Evolutionary conservation across 2,888 invertebrate genomes (phyloP).

Genomic region (Orchesella flavescens): DNA sequence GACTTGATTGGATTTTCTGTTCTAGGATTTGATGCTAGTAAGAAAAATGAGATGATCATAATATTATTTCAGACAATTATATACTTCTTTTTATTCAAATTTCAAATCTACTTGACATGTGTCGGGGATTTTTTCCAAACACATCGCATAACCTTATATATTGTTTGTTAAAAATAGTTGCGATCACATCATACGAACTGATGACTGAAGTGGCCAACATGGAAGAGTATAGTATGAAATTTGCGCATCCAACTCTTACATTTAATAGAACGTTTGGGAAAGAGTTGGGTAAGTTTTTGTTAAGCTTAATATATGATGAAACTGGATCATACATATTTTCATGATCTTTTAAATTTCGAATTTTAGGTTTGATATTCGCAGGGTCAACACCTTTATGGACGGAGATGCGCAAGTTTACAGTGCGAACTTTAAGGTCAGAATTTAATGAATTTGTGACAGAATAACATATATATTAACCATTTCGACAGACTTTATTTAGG

Average conservation of each 20-base stretch:
- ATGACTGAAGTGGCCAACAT: slow-evolving; percentile 54
- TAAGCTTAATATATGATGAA: no score
- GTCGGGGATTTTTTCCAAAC: no score
- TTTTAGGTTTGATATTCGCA: slow-evolving; percentile 43
- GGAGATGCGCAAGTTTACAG: slow-evolving; percentile 65
- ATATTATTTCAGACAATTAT: no score
- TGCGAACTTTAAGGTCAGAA: slow-evolving; percentile 44
- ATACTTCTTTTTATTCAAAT: no score
- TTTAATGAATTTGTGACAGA: background rate
- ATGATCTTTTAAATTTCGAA: background rate
- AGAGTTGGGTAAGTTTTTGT: slow-evolving; percentile 66
- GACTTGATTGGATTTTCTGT: slow-evolving; percentile 15
- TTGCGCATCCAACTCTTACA: slow-evolving; percentile 38
- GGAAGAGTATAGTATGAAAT: slow-evolving; percentile 59
- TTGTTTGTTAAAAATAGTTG: no score
- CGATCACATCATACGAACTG: slow-evolving; percentile 51
- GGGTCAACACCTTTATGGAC: slow-evolving; percentile 53
- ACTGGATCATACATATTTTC: no score
- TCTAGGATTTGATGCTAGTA: slow-evolving; percentile 33
- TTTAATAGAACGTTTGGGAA: slow-evolving; percentile 64
- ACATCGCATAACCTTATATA: no score
- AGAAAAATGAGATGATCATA: no score
- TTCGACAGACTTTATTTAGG: no score
- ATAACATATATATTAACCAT: no score
- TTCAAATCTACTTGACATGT: no score